These are phyloP conservation scores for Berghia stephanieae DNA, from an alignment of 1,140 invertebrate genomes.

Conservation along the genomic window DNA sequence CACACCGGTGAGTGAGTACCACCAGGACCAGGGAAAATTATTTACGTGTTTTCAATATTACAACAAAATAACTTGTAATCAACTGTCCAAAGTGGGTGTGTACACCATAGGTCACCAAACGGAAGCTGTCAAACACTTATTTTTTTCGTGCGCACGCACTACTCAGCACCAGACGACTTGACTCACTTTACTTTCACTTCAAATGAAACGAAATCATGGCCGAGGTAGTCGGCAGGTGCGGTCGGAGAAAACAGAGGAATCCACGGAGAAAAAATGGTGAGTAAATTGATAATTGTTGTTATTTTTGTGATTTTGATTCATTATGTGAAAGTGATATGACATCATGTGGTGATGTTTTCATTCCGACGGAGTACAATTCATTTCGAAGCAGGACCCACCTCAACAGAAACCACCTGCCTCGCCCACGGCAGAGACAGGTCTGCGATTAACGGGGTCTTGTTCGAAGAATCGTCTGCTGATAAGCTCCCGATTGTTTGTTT, in stretches of 20 bases:
- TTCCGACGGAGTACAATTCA: background rate
- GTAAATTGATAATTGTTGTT: slow-evolving; percentile 20
- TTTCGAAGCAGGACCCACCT: slow-evolving; percentile 8
- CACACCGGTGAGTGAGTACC: no score
- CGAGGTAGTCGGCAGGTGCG: slow-evolving; percentile 43
- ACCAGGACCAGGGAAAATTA: no score
- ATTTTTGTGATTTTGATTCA: background rate
- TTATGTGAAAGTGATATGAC: background rate
- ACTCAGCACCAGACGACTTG: slow-evolving; percentile 30
- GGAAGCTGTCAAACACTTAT: slow-evolving; percentile 42
- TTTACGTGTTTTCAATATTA: no score
- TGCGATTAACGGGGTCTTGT: slow-evolving; percentile 13
- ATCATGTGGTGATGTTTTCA: background rate
- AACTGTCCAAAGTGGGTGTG: background rate
- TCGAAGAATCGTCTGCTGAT: background rate
- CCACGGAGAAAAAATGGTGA: slow-evolving; percentile 42
- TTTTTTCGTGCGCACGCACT: slow-evolving; percentile 44
- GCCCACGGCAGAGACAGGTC: slow-evolving; percentile 15
- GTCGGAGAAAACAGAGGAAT: slow-evolving; percentile 42
- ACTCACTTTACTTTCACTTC: slow-evolving; percentile 28
- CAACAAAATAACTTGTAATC: no score
- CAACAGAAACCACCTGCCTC: slow-evolving; percentile 21
- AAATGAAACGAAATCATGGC: slow-evolving; percentile 45
- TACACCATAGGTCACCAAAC: slow-evolving; percentile 29
- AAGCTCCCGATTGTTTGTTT: no score